Base-by-base conservation (phyloP, 2,113 vertebrate genomes). In the Eubucco bourcierii region DNA sequence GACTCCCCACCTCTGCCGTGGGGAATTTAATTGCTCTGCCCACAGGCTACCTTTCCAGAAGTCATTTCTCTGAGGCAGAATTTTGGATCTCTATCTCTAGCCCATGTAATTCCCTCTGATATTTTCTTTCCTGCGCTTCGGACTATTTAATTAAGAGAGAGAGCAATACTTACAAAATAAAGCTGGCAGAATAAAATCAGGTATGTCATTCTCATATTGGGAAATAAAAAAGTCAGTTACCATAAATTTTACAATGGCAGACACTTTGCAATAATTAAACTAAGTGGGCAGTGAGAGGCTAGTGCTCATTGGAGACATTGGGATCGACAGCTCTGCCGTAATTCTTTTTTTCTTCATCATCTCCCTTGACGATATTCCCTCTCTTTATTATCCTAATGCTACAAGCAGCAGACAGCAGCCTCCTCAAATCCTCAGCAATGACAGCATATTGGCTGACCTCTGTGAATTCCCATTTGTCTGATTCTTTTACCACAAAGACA, bases 241-340 rank as follows among this genome's bases (percentile, higher is more conserved):
- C 7, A 1, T 65, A 50, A 68, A 46, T 9, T 3, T 25, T 58
- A 31, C 0, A 0, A 34, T 66, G 50, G 33, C 31, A 73, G 78
- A 50, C 39, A 20, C 58, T 91, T 84, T 13, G 13, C 15, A 87
- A 5, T 65, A 78, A 83, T 90, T 79, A 78, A 88, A 56, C 23
- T 86, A 72, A 81, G 53, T 70, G 59, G 16, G 24, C 50, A 72
- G 46, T 2, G 6, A 78, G 46, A 87, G 31, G 6, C 34, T 66
- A 8, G 15, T 66, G 27, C 15, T 41, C 46, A 12, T 5, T 68
- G 63, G 79, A 68, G 77, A 63, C 1, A 0, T 4, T 41, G 77
- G 75, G 63, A 59, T 1, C 59, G 66, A 88, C 24, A 52, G 56
- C 5, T 41, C 27, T 34, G 58, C 41, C 9, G 7, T 25, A 5